phyloP scores from a whole-genome alignment of 2,113 vertebrate species.

The Benthochromis sp. region DNA sequence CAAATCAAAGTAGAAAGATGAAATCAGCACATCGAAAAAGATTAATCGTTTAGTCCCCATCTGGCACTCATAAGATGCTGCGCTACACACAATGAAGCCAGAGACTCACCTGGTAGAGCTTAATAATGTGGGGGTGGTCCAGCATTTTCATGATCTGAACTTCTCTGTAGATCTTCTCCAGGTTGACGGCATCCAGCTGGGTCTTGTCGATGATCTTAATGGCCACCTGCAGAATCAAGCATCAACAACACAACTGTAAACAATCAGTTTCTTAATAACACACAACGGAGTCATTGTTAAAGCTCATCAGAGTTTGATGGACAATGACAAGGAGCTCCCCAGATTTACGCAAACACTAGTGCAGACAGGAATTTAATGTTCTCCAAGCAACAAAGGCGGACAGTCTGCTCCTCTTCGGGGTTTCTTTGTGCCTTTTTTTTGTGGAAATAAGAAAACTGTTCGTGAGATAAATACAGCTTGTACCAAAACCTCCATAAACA shows the following conservation, averaged over 20 bases:
- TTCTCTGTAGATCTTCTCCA: conserved; percentile 97
- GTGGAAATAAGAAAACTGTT: neutral
- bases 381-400: neutral
- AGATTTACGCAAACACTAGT: neutral
- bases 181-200: conserved; percentile 91
- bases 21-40: neutral
- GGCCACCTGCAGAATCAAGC: conserved; percentile 78
- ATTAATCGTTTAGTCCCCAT: neutral
- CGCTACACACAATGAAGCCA: neutral
- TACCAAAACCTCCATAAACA: neutral
- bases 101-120: conserved; percentile 88
- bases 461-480: neutral
- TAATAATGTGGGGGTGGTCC: conserved; percentile 96
- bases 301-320: neutral
- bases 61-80: neutral
- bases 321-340: neutral
- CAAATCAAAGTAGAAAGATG: neutral
- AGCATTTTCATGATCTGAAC: conserved; percentile 99
- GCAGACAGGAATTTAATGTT: neutral
- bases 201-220: conserved; percentile 99
- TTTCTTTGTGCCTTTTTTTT: neutral
- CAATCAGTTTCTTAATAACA: neutral
- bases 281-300: neutral
- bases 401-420: neutral
- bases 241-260: conserved; percentile 6